Conservation (phyloP, 2,888 invertebrate species). For the Cotesia congregata region DNA sequence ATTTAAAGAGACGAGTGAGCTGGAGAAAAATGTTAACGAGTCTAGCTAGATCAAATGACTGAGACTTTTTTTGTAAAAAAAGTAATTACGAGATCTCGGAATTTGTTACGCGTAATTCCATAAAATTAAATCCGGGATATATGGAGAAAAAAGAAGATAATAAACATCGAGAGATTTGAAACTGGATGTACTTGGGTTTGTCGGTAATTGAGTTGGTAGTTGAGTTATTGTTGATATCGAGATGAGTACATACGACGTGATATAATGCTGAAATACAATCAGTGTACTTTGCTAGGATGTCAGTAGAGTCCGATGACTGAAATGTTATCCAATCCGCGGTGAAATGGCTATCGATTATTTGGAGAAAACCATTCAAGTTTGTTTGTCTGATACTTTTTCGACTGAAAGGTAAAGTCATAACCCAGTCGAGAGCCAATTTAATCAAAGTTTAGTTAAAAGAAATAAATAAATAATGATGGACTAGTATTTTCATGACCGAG, state of each 20-base stretch:
- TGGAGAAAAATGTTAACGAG: neutral
- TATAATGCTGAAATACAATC: neutral
- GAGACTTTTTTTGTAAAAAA: neutral
- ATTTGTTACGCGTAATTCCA: neutral
- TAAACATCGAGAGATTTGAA: neutral
- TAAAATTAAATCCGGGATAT: neutral
- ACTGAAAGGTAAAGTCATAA: neutral
- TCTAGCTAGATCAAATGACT: neutral
- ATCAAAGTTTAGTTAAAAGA: neutral
- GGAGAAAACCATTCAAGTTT: neutral
- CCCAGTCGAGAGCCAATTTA: neutral
- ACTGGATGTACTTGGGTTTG: neutral
- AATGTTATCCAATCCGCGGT: neutral
- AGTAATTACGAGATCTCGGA: neutral
- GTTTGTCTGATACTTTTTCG: neutral
- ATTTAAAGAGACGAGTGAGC: neutral
- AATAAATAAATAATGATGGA: neutral
- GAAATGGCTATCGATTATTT: constrained; percentile 11
- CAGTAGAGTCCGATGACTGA: neutral
- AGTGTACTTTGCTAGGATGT: neutral
- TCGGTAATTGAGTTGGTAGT: neutral
- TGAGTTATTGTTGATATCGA: neutral
- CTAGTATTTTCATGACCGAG: too few species aligned
- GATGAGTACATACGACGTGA: neutral
- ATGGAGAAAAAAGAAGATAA: neutral